Conservation (phyloP, 2,797 vertebrate genomes). For the Melanotaenia pygmaea region DNA sequence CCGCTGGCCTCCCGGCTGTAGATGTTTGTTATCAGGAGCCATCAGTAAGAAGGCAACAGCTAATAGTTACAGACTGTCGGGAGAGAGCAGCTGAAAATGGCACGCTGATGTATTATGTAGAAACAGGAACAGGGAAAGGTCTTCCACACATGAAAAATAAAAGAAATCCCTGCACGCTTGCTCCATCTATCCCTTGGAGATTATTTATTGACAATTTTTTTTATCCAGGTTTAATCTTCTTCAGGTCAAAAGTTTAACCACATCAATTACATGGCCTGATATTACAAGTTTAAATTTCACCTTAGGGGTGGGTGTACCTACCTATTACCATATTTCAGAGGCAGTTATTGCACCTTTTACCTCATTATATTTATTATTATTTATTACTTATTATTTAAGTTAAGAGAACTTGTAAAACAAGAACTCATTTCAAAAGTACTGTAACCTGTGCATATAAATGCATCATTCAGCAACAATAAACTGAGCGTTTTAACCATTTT, state of each 20-base stretch:
- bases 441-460: neutral
- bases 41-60: slow-evolving; percentile 27
- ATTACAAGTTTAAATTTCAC: no score
- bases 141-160: no score
- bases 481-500: neutral
- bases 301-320: no score
- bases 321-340: neutral
- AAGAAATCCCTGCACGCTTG: no score
- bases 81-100: neutral
- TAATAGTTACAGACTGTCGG: slow-evolving; percentile 28
- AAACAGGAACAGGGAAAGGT: no score
- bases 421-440: no score
- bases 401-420: no score
- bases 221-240: no score
- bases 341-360: neutral
- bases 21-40: slow-evolving; percentile 26
- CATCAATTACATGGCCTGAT: neutral
- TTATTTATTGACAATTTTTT: no score
- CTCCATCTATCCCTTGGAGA: no score
- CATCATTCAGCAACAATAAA: neutral
- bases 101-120: neutral
- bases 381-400: neutral
- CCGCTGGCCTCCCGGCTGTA: slow-evolving; percentile 18
- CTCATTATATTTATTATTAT: neutral
- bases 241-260: neutral